These are phyloP conservation scores for Plecturocebus donacophilus DNA, from an alignment of 2,113 vertebrate genomes.

Conservation along the genomic window DNA sequence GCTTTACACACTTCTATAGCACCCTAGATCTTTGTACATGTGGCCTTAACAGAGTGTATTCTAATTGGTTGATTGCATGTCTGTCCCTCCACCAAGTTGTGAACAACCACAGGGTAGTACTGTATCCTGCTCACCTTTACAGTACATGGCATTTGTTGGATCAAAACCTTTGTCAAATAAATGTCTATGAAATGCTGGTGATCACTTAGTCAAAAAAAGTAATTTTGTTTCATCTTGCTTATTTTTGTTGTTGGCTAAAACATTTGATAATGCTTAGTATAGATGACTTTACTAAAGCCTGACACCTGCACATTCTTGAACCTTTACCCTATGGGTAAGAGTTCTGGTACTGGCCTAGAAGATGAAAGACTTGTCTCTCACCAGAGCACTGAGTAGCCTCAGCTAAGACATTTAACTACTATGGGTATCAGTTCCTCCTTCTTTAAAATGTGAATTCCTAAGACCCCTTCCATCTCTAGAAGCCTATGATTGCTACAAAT, in stretches of 20 bases:
- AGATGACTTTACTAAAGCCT: neutral
- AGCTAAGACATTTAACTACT: conserved; percentile 12
- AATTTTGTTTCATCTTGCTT: conserved; percentile 6
- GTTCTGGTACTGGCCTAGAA: neutral
- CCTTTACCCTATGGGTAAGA: neutral
- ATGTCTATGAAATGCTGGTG: neutral
- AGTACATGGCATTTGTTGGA: neutral
- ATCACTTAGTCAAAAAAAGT: neutral
- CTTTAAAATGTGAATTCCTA: neutral
- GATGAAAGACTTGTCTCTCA: neutral
- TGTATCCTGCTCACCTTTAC: neutral
- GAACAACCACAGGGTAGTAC: neutral
- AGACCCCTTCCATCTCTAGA: neutral
- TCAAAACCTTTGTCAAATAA: conserved; percentile 25
- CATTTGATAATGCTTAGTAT: neutral
- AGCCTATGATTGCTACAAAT: neutral
- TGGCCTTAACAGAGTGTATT: neutral
- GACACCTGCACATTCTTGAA: neutral
- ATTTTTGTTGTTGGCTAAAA: neutral
- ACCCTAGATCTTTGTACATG: neutral
- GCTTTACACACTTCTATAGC: neutral
- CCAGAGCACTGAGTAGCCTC: neutral
- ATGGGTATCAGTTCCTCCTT: neutral
- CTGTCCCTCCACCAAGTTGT: neutral
- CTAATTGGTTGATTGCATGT: neutral